These are phyloP conservation scores for Blastobasis lacticolella DNA, from an alignment of 2,888 invertebrate genomes.

Conservation along the genomic window DNA sequence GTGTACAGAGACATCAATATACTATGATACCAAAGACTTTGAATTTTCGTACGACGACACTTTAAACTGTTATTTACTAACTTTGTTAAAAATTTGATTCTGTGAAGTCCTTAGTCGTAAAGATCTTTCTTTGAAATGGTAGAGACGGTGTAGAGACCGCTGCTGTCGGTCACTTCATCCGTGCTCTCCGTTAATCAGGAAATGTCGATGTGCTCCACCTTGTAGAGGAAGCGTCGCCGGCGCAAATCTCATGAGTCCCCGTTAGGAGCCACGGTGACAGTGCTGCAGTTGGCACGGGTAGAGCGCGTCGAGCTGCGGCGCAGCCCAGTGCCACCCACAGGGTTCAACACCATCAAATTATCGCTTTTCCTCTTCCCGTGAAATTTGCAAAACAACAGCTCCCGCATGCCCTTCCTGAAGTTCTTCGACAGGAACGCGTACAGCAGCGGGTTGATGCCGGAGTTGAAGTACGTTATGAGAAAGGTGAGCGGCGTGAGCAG, in stretches of 20 bases:
- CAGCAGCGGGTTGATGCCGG: conserved; percentile 90
- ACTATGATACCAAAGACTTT: too few species aligned
- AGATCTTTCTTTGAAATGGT: conserved; percentile 55
- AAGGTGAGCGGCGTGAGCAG: conserved; percentile 89
- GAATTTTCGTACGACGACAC: too few species aligned
- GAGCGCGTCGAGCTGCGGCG: conserved; percentile 68
- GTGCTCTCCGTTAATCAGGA: conserved; percentile 72
- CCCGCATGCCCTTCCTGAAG: conserved; percentile 89
- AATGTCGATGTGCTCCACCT: conserved; percentile 56
- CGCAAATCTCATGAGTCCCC: conserved; percentile 66
- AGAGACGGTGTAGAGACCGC: conserved; percentile 56
- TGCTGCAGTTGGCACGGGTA: conserved; percentile 71
- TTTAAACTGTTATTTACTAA: too few species aligned
- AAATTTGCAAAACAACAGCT: conserved; percentile 79
- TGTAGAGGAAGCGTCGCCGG: conserved; percentile 56
- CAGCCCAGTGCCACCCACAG: conserved; percentile 54
- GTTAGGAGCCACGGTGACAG: conserved; percentile 67
- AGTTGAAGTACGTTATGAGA: conserved; percentile 91
- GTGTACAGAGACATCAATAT: too few species aligned
- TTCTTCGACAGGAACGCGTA: conserved; percentile 90
- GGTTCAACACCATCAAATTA: conserved; percentile 58
- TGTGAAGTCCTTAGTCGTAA: conserved; percentile 33
- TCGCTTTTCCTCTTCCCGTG: conserved; percentile 54
- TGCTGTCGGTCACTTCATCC: conserved; percentile 64
- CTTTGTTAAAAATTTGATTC: too few species aligned